Percentiles rank a stretch among this genome's conserved stretches.
These are phyloP conservation scores for Uromys caudimaculatus DNA, from an alignment of 2,797 vertebrate species.

Conservation along the genomic window DNA sequence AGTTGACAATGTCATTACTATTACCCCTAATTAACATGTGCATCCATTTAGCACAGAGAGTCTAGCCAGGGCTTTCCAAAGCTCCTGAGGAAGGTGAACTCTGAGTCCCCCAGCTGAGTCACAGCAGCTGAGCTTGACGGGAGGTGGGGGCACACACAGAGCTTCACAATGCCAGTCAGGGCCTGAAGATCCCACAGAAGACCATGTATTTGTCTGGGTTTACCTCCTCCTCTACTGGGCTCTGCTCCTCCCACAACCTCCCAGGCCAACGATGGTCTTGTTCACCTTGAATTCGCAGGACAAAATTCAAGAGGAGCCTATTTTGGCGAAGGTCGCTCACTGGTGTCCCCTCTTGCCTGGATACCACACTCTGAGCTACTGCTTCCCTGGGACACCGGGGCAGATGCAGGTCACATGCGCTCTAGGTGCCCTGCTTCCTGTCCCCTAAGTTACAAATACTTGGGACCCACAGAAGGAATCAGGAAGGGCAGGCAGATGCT, in stretches of 20 bases:
- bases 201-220: background rate
- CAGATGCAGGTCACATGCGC: background rate
- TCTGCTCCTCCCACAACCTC: background rate
- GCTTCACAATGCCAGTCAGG: background rate
- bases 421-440: background rate
- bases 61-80: background rate
- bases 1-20: background rate
- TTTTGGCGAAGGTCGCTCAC: background rate
- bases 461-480: background rate
- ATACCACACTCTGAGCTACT: too few relatives aligned
- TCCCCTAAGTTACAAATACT: background rate
- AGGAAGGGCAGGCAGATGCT: background rate
- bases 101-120: background rate
- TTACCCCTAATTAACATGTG: background rate
- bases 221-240: background rate
- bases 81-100: background rate
- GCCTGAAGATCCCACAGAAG: background rate
- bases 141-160: background rate
- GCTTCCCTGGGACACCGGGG: background rate
- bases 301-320: background rate
- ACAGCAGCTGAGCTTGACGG: background rate
- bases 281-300: background rate
- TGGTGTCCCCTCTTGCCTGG: background rate
- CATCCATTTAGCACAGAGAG: background rate
- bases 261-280: background rate